Conservation (phyloP, 2,113 vertebrate species). For the Nothobranchius kuhntae region DNA sequence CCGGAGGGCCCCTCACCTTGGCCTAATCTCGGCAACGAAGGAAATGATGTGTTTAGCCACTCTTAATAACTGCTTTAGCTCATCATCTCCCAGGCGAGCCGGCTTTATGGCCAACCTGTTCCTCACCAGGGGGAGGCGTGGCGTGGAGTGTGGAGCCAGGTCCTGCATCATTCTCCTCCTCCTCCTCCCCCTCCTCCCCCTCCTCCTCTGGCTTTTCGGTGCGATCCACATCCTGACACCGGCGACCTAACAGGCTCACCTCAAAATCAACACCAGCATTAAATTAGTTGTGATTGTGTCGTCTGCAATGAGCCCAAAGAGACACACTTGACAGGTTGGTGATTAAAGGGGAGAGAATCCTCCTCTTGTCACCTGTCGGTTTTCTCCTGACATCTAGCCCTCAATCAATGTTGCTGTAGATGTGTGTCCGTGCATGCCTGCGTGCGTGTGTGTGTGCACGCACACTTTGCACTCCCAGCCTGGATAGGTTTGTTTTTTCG, state of each 20-base stretch:
- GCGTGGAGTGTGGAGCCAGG: slow-evolving; percentile 11
- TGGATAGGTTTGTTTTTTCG: slow-evolving; percentile 60
- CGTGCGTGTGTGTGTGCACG: neutral
- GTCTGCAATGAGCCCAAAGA: slow-evolving; percentile 28
- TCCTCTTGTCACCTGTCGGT: slow-evolving; percentile 41
- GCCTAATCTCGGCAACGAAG: slow-evolving; percentile 70
- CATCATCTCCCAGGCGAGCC: slow-evolving; percentile 46
- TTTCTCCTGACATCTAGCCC: slow-evolving; percentile 41
- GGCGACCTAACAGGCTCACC: slow-evolving; percentile 42
- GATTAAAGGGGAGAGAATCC: slow-evolving; percentile 45
- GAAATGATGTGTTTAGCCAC: slow-evolving; percentile 73
- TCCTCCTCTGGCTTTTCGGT: slow-evolving; percentile 33
- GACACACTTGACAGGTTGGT: slow-evolving; percentile 42
- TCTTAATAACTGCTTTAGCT: slow-evolving; percentile 72
- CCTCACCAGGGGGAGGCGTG: slow-evolving; percentile 17
- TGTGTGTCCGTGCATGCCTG: neutral
- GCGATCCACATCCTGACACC: slow-evolving; percentile 42
- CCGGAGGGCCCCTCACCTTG: slow-evolving; percentile 65
- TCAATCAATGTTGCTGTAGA: slow-evolving; percentile 16
- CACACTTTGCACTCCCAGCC: slow-evolving; percentile 13
- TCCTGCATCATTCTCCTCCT: slow-evolving; percentile 6
- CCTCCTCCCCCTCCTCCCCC: slow-evolving; percentile 8
- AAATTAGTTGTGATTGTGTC: slow-evolving; percentile 10
- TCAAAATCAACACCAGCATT: slow-evolving; percentile 22
- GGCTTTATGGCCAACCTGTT: slow-evolving; percentile 12